phyloP scores from a whole-genome alignment of 2,797 vertebrate species.

The Esox masquinongy region DNA sequence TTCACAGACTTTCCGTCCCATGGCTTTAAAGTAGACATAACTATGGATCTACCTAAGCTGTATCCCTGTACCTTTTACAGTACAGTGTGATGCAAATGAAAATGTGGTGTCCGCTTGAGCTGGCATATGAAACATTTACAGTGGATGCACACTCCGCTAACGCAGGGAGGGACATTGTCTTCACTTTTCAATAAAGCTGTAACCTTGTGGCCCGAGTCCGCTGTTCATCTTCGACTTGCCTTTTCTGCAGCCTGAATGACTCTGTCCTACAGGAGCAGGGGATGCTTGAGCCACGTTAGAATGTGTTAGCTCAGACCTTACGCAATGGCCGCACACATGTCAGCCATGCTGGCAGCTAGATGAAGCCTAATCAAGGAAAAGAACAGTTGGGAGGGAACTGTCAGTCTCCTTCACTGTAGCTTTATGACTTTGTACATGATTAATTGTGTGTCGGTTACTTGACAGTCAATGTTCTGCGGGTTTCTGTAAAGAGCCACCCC shows the following conservation, averaged over 20 bases:
- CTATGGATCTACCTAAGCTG: neutral
- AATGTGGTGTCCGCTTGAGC: no score
- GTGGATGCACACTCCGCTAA: no score
- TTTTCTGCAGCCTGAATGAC: neutral
- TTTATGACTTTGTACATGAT: constrained; percentile 72
- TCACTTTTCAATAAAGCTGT: no score
- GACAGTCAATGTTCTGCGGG: constrained; percentile 64
- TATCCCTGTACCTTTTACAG: no score
- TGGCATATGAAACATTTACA: no score
- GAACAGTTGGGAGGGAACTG: neutral
- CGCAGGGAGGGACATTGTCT: no score
- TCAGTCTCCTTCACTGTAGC: constrained; percentile 62
- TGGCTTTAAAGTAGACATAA: constrained; percentile 49
- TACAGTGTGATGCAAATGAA: no score
- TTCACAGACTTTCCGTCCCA: constrained; percentile 39
- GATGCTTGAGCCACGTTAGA: constrained; percentile 24
- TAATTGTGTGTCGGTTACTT: constrained; percentile 68
- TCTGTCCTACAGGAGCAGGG: constrained; percentile 26
- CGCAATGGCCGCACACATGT: constrained; percentile 46
- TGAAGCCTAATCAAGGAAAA: constrained; percentile 45
- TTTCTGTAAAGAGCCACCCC: constrained; percentile 25
- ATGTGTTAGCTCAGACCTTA: constrained; percentile 14
- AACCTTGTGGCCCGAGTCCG: constrained; percentile 13
- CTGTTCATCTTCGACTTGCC: constrained; percentile 51
- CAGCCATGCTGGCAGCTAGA: constrained; percentile 22